phyloP scores from a whole-genome alignment of 2,113 vertebrate species.

The Rhinoptilus africanus region DNA sequence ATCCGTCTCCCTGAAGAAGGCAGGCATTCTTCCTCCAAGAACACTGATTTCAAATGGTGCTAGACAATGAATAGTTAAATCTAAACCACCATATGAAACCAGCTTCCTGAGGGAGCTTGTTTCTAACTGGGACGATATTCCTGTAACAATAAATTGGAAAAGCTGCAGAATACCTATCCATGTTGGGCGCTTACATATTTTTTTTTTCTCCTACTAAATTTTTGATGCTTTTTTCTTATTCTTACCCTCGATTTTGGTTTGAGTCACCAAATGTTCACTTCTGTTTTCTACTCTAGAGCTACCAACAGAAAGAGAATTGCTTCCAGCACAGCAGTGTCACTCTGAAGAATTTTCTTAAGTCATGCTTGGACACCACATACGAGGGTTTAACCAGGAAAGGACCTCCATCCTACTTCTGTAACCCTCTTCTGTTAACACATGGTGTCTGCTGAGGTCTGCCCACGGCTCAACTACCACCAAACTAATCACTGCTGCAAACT shows the following conservation, averaged over 20 bases:
- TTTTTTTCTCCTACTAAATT: background rate
- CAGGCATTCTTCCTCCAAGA: constrained; percentile 87
- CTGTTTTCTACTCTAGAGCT: background rate
- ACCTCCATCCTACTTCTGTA: background rate
- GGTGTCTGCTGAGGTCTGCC: background rate
- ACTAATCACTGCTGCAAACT: background rate
- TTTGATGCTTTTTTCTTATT: background rate
- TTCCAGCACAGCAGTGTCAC: background rate
- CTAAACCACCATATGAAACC: constrained; percentile 99
- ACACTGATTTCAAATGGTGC: constrained; percentile 99
- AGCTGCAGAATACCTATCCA: constrained; percentile 20
- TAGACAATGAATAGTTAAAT: constrained; percentile 93
- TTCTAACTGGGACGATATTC: background rate
- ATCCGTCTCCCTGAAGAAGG: background rate
- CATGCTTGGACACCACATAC: background rate
- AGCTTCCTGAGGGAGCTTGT: constrained; percentile 94
- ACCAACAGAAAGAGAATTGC: constrained; percentile 4
- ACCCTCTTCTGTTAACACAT: background rate
- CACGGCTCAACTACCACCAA: background rate
- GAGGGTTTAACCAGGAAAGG: background rate
- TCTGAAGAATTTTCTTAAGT: background rate
- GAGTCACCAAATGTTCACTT: background rate
- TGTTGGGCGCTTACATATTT: background rate
- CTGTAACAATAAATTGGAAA: constrained; percentile 24
- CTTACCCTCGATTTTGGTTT: background rate